Evolutionary conservation across 2,113 vertebrate genomes (phyloP).

Genomic region (Galemys pyrenaicus): DNA sequence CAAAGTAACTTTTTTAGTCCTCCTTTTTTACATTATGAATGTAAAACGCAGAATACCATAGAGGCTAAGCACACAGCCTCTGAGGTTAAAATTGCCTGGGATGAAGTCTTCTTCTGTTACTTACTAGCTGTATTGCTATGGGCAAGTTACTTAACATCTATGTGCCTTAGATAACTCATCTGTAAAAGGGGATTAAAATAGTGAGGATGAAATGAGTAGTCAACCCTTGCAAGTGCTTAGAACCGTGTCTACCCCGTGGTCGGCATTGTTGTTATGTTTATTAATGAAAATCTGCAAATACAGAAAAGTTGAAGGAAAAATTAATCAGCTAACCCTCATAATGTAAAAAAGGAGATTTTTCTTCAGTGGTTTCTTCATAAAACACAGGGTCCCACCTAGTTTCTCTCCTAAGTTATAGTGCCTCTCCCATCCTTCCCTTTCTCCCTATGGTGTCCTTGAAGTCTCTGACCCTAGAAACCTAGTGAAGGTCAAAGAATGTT

Average conservation of each 20-base stretch:
- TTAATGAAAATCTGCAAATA: slow-evolving; percentile 21
- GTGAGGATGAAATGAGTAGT: neutral
- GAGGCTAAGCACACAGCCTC: neutral
- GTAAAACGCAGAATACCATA: fast-evolving
- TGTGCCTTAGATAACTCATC: neutral
- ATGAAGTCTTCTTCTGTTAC: neutral
- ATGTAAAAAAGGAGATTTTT: slow-evolving; percentile 44
- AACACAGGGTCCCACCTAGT: neutral
- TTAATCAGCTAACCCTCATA: neutral
- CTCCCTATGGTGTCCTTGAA: neutral
- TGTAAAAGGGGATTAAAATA: neutral
- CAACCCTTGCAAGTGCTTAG: neutral
- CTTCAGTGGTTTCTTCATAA: slow-evolving; percentile 29
- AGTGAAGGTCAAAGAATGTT: neutral
- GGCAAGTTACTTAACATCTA: neutral
- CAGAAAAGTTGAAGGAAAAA: slow-evolving; percentile 4
- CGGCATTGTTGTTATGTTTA: neutral
- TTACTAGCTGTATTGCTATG: neutral
- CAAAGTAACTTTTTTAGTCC: neutral
- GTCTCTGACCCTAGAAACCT: neutral
- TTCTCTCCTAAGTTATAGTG: neutral
- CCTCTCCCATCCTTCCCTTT: neutral
- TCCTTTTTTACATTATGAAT: neutral
- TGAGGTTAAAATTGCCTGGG: neutral
- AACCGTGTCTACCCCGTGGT: neutral